Base-by-base conservation (phyloP, 2,888 invertebrate genomes). In the Erebia aethiops region DNA sequence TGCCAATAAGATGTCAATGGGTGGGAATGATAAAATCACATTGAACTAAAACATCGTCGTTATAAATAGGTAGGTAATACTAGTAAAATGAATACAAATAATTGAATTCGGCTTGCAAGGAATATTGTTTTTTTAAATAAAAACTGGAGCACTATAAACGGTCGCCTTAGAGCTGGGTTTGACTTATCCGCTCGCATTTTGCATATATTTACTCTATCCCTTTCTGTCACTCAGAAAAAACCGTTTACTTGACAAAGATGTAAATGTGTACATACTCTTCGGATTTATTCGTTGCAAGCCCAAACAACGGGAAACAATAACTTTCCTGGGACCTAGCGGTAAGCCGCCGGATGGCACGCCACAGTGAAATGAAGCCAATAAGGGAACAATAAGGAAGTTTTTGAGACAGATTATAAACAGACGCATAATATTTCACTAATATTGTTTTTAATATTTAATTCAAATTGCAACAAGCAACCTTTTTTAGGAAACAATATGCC, bases 11-110 rank as follows among this genome's bases (percentile, higher is more conserved):
- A 74, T 75, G 74, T 66, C 60, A 58, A 65, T 74, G 74, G 71
- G 85, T 88, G 87, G 72, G 67, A 72, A 78, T 78, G 80, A 84
- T 83, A 79, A 77, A 81, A 71, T 69, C 78, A 74, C 75, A 77
- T 71, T 71, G 74, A 76, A 67, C 63, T 75, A 35, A 57, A 69
- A 41, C 18, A 69, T 72, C 43, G 71, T 35, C 7, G 7, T 70
- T 71, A 61, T 18, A 49, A 49, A 46, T 49, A 49, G 14, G 21
- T 64, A 56, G 43, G n/a, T n/a, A n/a, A 43, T 69, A 73, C 65
- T 64, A 71, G 46, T 57, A 52, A 61, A 57, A 67, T 61, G 41
- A 61, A 13, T 60, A 58, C 13, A 58, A 60, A 35, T 7, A 1
- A 35, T 35, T 35, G 35, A 35, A 18, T 26, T 49, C 10, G 61